Evolutionary conservation across 2,113 vertebrate species (phyloP).

Genomic region (Archocentrus centrarchus): DNA sequence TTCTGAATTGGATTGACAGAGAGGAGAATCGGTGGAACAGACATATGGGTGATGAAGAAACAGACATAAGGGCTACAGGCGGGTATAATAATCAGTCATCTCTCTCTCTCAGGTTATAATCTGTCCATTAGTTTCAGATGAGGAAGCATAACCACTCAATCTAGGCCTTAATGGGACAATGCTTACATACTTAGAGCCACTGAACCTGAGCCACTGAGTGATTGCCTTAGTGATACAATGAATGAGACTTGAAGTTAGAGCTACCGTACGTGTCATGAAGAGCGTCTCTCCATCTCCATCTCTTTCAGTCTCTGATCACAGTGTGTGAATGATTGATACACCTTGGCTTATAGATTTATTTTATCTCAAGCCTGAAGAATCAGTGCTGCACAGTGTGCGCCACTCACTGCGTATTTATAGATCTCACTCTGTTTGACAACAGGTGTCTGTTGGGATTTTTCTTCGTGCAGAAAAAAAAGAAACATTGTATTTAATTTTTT

Average conservation of each 20-base stretch:
- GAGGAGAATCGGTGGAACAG: background rate
- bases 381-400: background rate
- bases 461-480: conserved; percentile 18
- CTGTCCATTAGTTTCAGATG: conserved; percentile 64
- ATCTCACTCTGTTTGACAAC: background rate
- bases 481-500: background rate
- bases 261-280: conserved; percentile 19
- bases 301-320: conserved; percentile 22
- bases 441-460: background rate
- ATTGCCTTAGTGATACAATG: conserved; percentile 46
- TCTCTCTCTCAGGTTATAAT: conserved; percentile 60
- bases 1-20: conserved; percentile 22
- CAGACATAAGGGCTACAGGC: conserved; percentile 56
- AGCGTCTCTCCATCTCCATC: conserved; percentile 22
- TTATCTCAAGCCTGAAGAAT: conserved; percentile 5
- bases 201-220: conserved; percentile 51
- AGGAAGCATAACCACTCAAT: conserved; percentile 68
- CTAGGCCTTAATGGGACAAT: conserved; percentile 57
- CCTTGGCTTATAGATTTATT: conserved; percentile 21
- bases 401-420: background rate
- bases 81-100: conserved; percentile 65
- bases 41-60: conserved; percentile 33
- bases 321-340: conserved; percentile 32
- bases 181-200: conserved; percentile 61
- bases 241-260: conserved; percentile 43